These are phyloP conservation scores for Bubo bubo DNA, from an alignment of 2,113 vertebrate species.

Conservation along the genomic window DNA sequence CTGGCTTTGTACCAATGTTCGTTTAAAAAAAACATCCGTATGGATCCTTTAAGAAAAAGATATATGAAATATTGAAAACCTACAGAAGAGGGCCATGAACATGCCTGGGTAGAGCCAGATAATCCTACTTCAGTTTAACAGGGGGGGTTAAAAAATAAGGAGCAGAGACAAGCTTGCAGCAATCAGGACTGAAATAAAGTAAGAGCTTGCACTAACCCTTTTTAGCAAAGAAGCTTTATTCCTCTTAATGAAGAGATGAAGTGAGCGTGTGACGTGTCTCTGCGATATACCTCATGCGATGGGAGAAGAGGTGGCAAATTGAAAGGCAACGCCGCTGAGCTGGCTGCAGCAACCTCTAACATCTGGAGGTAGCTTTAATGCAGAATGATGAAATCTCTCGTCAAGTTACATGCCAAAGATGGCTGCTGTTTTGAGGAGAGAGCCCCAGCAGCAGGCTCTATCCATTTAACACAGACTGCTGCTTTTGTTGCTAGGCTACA, in stretches of 20 bases:
- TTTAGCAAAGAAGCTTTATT: neutral
- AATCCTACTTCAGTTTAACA: neutral
- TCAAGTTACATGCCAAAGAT: conserved; percentile 58
- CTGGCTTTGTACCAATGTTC: neutral
- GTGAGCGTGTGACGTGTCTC: accelerated
- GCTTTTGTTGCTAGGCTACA: conserved; percentile 73
- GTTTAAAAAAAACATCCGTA: neutral
- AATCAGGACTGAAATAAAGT: neutral
- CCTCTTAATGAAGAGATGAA: neutral
- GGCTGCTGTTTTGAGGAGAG: conserved; percentile 66
- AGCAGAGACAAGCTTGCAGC: neutral
- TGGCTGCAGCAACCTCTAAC: neutral
- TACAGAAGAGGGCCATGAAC: neutral
- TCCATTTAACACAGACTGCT: conserved; percentile 13
- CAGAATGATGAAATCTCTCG: conserved; percentile 60
- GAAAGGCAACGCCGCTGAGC: neutral
- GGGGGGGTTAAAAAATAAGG: neutral
- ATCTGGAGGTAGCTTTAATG: conserved; percentile 30
- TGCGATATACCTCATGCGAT: accelerated
- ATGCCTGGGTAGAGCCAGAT: neutral
- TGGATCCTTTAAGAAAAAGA: neutral
- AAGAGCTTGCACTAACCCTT: neutral
- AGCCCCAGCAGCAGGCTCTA: conserved; percentile 48
- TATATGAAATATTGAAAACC: neutral
- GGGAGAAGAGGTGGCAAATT: neutral